These are phyloP conservation scores for Cenopis cana DNA, from an alignment of 2,888 invertebrate genomes.

Conservation along the genomic window DNA sequence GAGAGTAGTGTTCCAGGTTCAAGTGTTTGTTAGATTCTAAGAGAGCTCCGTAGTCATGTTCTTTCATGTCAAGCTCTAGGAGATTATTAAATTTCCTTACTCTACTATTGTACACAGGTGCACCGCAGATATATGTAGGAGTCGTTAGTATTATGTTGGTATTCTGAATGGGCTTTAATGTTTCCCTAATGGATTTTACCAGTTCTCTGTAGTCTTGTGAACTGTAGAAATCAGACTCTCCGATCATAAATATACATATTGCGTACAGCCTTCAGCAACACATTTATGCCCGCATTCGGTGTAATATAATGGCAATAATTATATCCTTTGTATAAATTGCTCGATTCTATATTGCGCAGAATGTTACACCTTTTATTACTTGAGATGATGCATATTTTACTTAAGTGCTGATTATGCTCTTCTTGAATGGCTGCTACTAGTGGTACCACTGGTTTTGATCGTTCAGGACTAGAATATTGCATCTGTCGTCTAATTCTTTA, in stretches of 20 bases:
- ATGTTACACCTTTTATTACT: neutral
- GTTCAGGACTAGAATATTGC: too few species aligned
- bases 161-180: neutral
- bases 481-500: too few species aligned
- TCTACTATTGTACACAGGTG: neutral
- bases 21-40: neutral
- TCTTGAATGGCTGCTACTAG: too few species aligned
- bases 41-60: neutral
- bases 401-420: too few species aligned
- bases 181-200: neutral
- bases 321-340: neutral
- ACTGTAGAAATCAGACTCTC: neutral
- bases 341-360: neutral
- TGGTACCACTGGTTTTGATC: too few species aligned
- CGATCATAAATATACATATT: neutral
- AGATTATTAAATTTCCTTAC: neutral
- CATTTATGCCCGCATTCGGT: neutral
- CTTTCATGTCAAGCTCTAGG: neutral
- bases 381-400: neutral
- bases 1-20: neutral
- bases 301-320: neutral
- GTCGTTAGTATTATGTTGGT: neutral
- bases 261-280: neutral
- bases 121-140: slow-evolving; percentile 1
- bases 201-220: neutral